These are phyloP conservation scores for Cantharis flavilabris DNA, from an alignment of 2,888 invertebrate species.

Conservation along the genomic window DNA sequence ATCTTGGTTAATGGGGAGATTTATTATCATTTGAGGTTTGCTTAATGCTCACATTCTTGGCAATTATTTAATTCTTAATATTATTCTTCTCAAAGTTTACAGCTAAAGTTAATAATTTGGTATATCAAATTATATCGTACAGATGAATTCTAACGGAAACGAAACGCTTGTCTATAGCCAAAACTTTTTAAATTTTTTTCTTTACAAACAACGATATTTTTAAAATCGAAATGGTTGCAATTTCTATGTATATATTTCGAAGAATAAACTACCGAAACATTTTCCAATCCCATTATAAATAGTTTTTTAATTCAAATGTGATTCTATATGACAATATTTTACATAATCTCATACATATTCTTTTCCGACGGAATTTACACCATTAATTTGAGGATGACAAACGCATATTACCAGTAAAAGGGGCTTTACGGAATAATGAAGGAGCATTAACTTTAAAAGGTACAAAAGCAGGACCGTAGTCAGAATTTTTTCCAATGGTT, in stretches of 20 bases:
- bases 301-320: neutral
- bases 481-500: neutral
- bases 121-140: too few relatives aligned
- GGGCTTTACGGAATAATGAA: neutral
- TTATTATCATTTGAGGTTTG: neutral
- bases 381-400: neutral
- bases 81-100: neutral
- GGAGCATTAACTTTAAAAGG: neutral
- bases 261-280: neutral
- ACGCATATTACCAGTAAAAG: neutral
- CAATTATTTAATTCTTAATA: neutral
- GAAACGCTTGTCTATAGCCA: too few relatives aligned
- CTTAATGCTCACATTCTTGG: neutral
- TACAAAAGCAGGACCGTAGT: neutral
- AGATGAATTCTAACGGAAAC: too few relatives aligned
- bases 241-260: neutral
- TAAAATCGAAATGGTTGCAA: neutral
- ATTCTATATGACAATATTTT: neutral
- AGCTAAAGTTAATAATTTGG: neutral
- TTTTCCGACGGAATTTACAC: neutral
- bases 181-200: too few relatives aligned
- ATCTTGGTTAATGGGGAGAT: neutral
- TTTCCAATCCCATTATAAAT: neutral
- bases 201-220: neutral
- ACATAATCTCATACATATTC: neutral